Evolutionary conservation across 2,797 vertebrate genomes (phyloP).

Genomic region (Gambusia yucatana): DNA sequence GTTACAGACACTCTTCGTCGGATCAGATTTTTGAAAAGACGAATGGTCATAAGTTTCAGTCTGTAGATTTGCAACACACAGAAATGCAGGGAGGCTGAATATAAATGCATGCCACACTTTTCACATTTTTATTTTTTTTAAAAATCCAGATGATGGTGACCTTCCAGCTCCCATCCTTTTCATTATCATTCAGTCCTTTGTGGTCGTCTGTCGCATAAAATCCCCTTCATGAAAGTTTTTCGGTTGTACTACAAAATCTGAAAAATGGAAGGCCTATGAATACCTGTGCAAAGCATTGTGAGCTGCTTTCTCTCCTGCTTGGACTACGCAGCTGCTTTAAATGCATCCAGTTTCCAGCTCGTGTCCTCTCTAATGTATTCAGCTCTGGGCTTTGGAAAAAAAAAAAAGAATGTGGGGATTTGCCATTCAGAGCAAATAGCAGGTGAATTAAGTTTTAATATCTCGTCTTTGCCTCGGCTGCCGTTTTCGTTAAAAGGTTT

Average conservation of each 20-base stretch:
- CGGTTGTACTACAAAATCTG: neutral
- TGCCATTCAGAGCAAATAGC: slow-evolving; percentile 47
- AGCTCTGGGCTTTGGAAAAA: slow-evolving; percentile 11
- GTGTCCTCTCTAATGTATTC: slow-evolving; percentile 20
- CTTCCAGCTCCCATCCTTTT: neutral
- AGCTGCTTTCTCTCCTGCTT: neutral
- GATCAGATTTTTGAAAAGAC: neutral
- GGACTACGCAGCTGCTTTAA: slow-evolving; percentile 1
- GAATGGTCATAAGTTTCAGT: neutral
- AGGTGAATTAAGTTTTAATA: slow-evolving; percentile 53
- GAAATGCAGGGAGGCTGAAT: neutral
- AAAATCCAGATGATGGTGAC: neutral
- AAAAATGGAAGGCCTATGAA: neutral
- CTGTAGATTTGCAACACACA: neutral
- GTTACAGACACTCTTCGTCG: neutral
- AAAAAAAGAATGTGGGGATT: slow-evolving; percentile 22
- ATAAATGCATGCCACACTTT: neutral
- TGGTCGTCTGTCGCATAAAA: neutral
- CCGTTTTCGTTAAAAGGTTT: slow-evolving; percentile 37
- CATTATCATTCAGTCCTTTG: neutral
- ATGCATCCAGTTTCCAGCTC: slow-evolving; percentile 11
- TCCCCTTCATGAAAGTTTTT: neutral
- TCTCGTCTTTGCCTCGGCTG: slow-evolving; percentile 41
- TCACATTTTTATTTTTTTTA: neutral
- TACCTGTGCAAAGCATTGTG: neutral